These are phyloP conservation scores for Cephus nigrinus DNA, from an alignment of 2,888 invertebrate genomes.

Conservation along the genomic window DNA sequence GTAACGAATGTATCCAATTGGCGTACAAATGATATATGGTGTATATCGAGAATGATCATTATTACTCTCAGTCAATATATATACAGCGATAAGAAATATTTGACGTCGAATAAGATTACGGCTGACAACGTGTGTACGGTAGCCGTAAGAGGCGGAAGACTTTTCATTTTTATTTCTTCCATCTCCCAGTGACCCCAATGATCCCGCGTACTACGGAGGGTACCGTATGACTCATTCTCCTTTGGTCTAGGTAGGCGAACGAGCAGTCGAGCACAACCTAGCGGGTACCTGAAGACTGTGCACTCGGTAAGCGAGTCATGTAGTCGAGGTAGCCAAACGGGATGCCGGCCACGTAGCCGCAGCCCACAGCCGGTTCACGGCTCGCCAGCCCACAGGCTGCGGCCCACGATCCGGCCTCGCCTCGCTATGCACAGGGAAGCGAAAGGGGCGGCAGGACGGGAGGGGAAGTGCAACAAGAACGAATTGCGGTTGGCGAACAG, in stretches of 20 bases:
- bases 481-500: neutral
- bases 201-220: conserved; percentile 18
- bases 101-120: neutral
- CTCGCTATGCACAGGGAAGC: neutral
- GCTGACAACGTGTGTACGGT: neutral
- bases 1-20: too few relatives aligned
- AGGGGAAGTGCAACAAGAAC: neutral
- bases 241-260: conserved; percentile 40
- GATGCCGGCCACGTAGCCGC: conserved; percentile 38
- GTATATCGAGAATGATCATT: neutral
- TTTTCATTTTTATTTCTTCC: neutral
- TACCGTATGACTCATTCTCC: conserved; percentile 39
- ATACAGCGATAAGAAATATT: neutral
- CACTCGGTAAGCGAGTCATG: conserved; percentile 41
- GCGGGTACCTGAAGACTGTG: conserved; percentile 32
- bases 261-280: conserved; percentile 27
- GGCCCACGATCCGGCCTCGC: conserved; percentile 15
- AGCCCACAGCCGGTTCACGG: conserved; percentile 4
- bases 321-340: conserved; percentile 32
- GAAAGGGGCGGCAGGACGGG: neutral
- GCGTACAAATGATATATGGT: neutral
- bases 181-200: conserved; percentile 32
- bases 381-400: conserved; percentile 9
- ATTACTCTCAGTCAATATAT: neutral
- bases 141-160: conserved; percentile 15